phyloP scores from a whole-genome alignment of 2,888 invertebrate species.

The Morinoia aosen region DNA sequence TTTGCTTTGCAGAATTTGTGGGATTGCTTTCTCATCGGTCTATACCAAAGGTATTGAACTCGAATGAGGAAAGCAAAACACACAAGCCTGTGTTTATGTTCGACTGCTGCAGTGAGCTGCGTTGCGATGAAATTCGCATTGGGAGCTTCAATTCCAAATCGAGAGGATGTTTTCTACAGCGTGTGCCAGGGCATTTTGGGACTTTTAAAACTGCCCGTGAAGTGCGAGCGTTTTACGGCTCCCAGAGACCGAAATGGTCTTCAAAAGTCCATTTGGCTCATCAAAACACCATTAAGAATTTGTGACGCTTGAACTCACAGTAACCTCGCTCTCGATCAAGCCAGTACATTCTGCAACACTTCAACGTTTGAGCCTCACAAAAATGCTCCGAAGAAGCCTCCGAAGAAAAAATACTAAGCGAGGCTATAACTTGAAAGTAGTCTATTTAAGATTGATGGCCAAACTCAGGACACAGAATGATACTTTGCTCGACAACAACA shows the following conservation, averaged over 20 bases:
- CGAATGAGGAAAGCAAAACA: slow-evolving; percentile 35
- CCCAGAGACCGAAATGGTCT: not conserved
- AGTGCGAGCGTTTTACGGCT: not conserved
- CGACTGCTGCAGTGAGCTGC: slow-evolving; percentile 18
- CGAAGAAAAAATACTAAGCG: too few relatives aligned
- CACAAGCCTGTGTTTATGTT: slow-evolving; percentile 35
- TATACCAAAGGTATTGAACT: slow-evolving; percentile 7
- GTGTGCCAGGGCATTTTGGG: not conserved
- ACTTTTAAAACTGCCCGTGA: not conserved
- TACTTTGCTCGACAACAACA: too few relatives aligned
- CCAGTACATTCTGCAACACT: not conserved
- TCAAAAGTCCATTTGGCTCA: slow-evolving; percentile 37
- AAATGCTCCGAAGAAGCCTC: not conserved
- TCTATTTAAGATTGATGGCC: not conserved
- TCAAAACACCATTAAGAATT: slow-evolving; percentile 29
- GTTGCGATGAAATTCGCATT: slow-evolving; percentile 38
- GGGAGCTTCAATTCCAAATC: slow-evolving; percentile 18
- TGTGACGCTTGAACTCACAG: not conserved
- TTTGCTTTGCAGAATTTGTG: slow-evolving; percentile 38
- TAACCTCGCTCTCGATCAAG: not conserved
- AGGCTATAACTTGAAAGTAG: too few relatives aligned
- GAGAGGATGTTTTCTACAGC: slow-evolving; percentile 5
- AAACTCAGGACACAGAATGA: not conserved
- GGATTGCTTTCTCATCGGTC: slow-evolving; percentile 39
- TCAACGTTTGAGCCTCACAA: not conserved